Percentiles rank a stretch among this genome's conserved stretches.
Evolutionary conservation across 1,140 invertebrate species (phyloP).

Genomic region (Maconellicoccus hirsutus): DNA sequence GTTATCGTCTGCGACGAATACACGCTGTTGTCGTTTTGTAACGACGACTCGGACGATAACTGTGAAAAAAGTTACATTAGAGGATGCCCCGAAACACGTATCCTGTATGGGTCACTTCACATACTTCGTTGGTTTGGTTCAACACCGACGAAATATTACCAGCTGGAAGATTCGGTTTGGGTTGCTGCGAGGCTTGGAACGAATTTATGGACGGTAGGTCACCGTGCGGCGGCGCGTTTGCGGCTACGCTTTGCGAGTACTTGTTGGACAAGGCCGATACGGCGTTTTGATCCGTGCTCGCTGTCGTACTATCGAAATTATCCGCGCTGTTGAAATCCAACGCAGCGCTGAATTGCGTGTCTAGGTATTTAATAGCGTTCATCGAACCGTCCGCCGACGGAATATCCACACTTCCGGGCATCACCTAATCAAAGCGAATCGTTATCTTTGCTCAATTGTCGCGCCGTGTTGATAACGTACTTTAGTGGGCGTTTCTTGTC

Average conservation of each 20-base stretch:
- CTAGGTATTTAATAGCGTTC: conserved; percentile 6
- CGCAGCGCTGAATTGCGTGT: neutral
- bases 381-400: conserved; percentile 2
- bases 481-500: conserved; percentile 12
- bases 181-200: neutral
- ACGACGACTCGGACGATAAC: neutral
- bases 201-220: conserved; percentile 8
- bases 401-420: neutral
- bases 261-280: conserved; percentile 5
- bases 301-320: neutral
- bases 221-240: neutral
- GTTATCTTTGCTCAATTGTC: too few relatives aligned
- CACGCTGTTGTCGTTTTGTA: conserved; percentile 15
- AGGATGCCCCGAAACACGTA: neutral
- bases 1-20: conserved; percentile 8
- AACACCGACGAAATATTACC: neutral
- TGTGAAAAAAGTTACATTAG: too few relatives aligned
- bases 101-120: too few relatives aligned
- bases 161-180: conserved; percentile 8
- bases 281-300: neutral
- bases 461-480: neutral
- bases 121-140: neutral
- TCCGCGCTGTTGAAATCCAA: neutral
- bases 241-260: neutral
- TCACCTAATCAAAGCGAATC: neutral